Evolutionary conservation across 1,140 invertebrate species (phyloP).

Genomic region (Agrilus planipennis): DNA sequence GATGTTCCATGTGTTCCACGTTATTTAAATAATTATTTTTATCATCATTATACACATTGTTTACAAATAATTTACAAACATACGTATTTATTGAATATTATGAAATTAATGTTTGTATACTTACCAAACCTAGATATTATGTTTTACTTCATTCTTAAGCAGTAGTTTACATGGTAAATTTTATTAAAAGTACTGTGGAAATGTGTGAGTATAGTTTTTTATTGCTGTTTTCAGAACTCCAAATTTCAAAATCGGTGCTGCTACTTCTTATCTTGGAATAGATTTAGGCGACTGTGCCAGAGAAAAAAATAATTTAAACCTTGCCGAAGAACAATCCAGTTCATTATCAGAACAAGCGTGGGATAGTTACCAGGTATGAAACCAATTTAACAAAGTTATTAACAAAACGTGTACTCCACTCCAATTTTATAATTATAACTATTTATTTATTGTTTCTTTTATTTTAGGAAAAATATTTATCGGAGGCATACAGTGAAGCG

Average conservation of each 20-base stretch:
- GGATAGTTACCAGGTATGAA: conserved; percentile 63
- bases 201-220: no score
- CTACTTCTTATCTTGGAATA: conserved; percentile 16
- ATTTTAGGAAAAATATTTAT: conserved; percentile 76
- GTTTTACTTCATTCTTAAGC: no score
- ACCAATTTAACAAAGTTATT: no score
- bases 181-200: no score
- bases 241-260: conserved; percentile 22
- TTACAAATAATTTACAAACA: no score
- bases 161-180: no score
- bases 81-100: no score
- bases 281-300: conserved; percentile 25
- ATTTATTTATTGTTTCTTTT: conserved; percentile 8
- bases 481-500: conserved; percentile 82
- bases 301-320: conserved; percentile 25
- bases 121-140: no score
- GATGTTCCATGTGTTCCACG: no score
- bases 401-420: not conserved
- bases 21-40: no score
- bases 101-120: no score
- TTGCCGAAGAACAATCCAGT: conserved; percentile 49
- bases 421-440: not conserved
- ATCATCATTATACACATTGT: no score
- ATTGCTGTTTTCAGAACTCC: conserved; percentile 22
- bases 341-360: conserved; percentile 80